phyloP scores from a whole-genome alignment of 2,797 vertebrate species.

The Sylvia borin region DNA sequence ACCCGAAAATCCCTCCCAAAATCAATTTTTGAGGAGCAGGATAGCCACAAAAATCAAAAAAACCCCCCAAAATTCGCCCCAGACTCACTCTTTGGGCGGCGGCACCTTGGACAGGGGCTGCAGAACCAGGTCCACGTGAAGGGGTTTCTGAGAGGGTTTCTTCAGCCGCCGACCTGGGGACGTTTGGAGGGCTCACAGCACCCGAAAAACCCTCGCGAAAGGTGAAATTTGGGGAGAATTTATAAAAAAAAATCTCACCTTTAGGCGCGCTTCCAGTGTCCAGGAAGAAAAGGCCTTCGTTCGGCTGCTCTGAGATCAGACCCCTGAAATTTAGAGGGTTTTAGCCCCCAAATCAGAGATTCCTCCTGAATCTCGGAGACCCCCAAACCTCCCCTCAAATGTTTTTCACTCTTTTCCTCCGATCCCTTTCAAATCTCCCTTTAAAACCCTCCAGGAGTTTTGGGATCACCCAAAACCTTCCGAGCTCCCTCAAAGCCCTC shows the following conservation, averaged over 20 bases:
- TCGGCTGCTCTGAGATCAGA: background rate
- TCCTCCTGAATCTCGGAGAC: too few species aligned
- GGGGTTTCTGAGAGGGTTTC: background rate
- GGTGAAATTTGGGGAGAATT: fast-evolving
- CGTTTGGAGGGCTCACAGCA: background rate
- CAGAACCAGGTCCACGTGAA: background rate
- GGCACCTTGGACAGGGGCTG: background rate
- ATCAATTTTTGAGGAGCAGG: too few species aligned
- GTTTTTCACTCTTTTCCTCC: too few species aligned
- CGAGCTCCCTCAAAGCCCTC: too few species aligned
- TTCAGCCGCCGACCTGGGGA: background rate
- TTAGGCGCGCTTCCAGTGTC: background rate
- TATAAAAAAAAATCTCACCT: background rate
- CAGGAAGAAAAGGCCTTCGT: background rate
- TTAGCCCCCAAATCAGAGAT: too few species aligned
- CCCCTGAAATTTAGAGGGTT: background rate
- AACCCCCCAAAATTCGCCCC: fast-evolving
- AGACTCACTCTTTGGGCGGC: background rate
- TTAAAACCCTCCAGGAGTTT: too few species aligned
- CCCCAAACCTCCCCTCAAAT: fast-evolving
- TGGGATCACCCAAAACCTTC: too few species aligned
- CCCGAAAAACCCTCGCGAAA: fast-evolving
- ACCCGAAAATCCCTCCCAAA: background rate
- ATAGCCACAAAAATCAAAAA: too few species aligned
- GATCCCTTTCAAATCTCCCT: too few species aligned